Evolutionary conservation across 2,888 invertebrate species (phyloP).

Genomic region (Drosophila lutescens): DNA sequence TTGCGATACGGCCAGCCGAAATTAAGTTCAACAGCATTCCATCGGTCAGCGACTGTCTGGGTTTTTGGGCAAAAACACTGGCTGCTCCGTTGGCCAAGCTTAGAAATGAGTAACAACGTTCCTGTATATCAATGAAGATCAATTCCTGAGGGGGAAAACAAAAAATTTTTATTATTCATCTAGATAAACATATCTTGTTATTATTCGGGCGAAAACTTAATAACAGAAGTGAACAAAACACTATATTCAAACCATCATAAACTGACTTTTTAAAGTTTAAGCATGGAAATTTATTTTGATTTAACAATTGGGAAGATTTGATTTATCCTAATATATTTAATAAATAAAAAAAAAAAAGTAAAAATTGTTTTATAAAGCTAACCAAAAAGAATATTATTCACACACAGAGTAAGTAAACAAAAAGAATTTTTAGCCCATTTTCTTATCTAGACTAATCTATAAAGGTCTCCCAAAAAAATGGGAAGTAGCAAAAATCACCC

Average conservation of each 20-base stretch:
- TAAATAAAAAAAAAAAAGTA: too few species aligned
- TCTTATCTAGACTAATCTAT: too few species aligned
- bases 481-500: too few species aligned
- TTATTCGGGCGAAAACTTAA: neutral
- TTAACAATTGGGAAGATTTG: too few species aligned
- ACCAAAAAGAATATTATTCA: too few species aligned
- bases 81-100: slow-evolving; percentile 16
- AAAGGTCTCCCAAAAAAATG: too few species aligned
- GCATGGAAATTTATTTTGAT: too few species aligned
- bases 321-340: too few species aligned
- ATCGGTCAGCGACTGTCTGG: slow-evolving; percentile 46
- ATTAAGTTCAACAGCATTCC: slow-evolving; percentile 77
- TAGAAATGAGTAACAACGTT: slow-evolving; percentile 21
- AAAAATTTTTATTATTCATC: neutral
- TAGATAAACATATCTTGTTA: neutral
- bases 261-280: too few species aligned
- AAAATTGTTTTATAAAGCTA: too few species aligned
- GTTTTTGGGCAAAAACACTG: slow-evolving; percentile 30
- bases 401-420: too few species aligned
- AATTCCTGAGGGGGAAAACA: neutral
- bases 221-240: neutral
- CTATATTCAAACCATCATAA: neutral
- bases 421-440: too few species aligned
- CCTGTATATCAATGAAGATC: slow-evolving; percentile 3
- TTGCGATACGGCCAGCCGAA: slow-evolving; percentile 48